Evolutionary conservation across 2,797 vertebrate species (phyloP), one percentile per base, ranked within the genome.

Genomic region (Pseudopleuronectes americanus): DNA sequence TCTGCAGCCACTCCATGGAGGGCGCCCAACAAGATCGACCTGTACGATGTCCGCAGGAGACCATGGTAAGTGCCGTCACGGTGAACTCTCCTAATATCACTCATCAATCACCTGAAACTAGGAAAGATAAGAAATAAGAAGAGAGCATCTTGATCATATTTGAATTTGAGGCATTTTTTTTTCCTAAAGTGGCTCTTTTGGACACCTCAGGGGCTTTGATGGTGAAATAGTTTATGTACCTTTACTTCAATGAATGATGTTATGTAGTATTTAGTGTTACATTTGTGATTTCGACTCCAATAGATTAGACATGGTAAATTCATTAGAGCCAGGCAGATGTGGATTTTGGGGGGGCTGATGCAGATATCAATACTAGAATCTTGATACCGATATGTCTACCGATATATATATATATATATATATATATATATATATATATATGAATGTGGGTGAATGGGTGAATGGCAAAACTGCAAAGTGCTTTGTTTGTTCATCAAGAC

Each of bases 21-120:
- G 91, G 96, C 96, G 1, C 97, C 97, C 82, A 97, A 98, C 87
- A 99, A 99, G 95, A 99, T 99, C 8, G 98, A 99, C 93, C 95
- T 99, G 81, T 99, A 99, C 0, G 98, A 99, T 0, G 97, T 99
- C 66, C 96, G 98, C 89, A 93, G 98, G 76, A 95, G 98, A 84
- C 98, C 98, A 23, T 99, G 98, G 98, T 99, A 87, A 97, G 97
- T 79, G 45, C 24, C 43, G 1, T 22, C 33, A 71, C 7, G 53
- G 22, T 21, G 23, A 10, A 51, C 36, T 4, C 36, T 38, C 36
- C 1, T 38, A 13, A 38, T 38, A 38, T 38, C 36, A 13, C 36
- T 13, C 36, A 38, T 38, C 36, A 38, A 12, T 6, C 8, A 56
- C 14, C 74, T 55, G 3, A 7, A 43, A 19, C 13, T 21, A 9